Conservation (phyloP, 2,888 invertebrate species). For the Cheiracanthium punctorium region DNA sequence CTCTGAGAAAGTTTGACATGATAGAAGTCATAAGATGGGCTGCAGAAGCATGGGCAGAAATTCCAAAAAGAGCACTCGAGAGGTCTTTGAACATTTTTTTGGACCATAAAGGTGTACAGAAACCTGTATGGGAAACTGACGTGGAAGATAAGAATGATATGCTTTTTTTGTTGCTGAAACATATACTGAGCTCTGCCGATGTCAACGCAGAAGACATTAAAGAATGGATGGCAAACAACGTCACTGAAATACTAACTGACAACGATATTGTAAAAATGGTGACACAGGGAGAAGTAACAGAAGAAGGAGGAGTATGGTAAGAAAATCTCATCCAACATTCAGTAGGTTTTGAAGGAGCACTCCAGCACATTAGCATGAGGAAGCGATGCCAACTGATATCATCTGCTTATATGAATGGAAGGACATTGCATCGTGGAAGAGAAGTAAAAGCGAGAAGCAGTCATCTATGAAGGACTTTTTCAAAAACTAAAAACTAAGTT, state of each 20-base stretch:
- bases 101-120: neutral
- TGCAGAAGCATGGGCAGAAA: neutral
- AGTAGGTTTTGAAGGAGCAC: neutral
- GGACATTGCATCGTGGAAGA: neutral
- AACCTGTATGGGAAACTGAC: neutral
- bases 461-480: neutral
- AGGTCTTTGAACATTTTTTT: neutral
- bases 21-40: neutral
- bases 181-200: conserved; percentile 83
- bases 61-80: neutral
- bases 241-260: neutral
- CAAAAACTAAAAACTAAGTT: conserved; percentile 6
- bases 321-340: neutral
- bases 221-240: neutral
- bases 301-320: neutral
- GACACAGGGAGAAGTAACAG: conserved; percentile 7
- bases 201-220: neutral
- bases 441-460: neutral
- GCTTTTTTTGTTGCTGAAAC: neutral
- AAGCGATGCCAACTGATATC: neutral
- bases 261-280: neutral
- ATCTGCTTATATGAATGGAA: neutral
- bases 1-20: neutral
- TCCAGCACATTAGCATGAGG: neutral
- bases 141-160: conserved; percentile 8